phyloP scores from a whole-genome alignment of 1,140 invertebrate genomes.

The Ctenoplectra terminalis region DNA sequence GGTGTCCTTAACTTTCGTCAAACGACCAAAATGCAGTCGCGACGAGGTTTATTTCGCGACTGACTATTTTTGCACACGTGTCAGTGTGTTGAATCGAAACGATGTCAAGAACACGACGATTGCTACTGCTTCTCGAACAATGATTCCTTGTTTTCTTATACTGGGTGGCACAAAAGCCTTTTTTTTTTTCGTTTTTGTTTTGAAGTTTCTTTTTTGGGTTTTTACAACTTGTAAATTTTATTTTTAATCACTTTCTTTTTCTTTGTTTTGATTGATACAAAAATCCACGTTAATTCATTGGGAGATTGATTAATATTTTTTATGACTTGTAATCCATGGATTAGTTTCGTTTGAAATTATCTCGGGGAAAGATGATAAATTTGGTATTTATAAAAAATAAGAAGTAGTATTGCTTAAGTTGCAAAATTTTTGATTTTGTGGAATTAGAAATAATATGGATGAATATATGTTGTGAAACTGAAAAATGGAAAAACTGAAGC shows the following conservation, averaged over 20 bases:
- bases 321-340: background rate
- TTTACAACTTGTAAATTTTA: background rate
- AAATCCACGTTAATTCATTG: background rate
- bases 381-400: background rate
- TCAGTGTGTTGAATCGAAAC: slow-evolving; percentile 7
- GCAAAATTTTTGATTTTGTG: too few species aligned
- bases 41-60: background rate
- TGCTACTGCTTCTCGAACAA: background rate
- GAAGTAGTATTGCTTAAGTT: background rate
- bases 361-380: background rate
- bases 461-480: background rate
- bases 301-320: background rate
- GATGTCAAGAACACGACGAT: slow-evolving; percentile 10
- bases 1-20: background rate
- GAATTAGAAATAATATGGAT: background rate
- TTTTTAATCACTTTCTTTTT: background rate
- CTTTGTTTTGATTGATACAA: background rate
- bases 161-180: background rate
- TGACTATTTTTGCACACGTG: slow-evolving; percentile 19
- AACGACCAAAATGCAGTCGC: background rate
- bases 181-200: background rate
- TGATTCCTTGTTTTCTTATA: background rate
- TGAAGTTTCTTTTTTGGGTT: too few species aligned
- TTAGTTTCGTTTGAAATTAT: background rate
- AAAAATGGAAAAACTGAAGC: too few species aligned